Conservation (phyloP, 2,113 vertebrate species). For the Talpa occidentalis region DNA sequence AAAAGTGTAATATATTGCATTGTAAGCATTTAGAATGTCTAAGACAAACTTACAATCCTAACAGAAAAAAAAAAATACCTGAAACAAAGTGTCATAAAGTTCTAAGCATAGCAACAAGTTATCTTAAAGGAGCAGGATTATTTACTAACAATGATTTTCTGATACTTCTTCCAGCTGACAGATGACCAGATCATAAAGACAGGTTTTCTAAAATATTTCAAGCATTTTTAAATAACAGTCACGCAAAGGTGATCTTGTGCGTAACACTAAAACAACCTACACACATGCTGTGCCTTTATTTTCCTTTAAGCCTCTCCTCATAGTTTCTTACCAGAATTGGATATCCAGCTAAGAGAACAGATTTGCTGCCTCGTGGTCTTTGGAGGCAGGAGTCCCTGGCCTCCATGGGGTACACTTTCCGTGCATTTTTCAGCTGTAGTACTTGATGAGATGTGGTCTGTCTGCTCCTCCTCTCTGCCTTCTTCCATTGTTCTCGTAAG, state of each 20-base stretch:
- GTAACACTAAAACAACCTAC: neutral
- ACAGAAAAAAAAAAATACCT: neutral
- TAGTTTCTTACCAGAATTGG: neutral
- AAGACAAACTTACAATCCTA: neutral
- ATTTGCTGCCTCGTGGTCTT: neutral
- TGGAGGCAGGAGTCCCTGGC: neutral
- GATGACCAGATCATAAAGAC: neutral
- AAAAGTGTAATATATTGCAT: neutral
- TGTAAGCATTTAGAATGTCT: constrained; percentile 22
- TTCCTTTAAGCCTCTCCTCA: neutral
- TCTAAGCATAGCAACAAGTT: neutral
- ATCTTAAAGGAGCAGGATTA: neutral
- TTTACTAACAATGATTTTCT: neutral
- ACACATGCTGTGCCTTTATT: neutral
- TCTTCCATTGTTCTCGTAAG: neutral
- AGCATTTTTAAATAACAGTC: neutral
- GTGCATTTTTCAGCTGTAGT: neutral
- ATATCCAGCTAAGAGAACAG: neutral
- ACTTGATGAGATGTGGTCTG: neutral
- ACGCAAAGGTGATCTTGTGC: neutral
- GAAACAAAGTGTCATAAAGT: neutral
- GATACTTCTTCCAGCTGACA: neutral
- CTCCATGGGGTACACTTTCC: neutral
- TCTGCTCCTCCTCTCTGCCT: neutral
- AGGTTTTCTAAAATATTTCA: neutral